Conservation (phyloP, 2,797 vertebrate species). For the Pogonophryne albipinna region DNA sequence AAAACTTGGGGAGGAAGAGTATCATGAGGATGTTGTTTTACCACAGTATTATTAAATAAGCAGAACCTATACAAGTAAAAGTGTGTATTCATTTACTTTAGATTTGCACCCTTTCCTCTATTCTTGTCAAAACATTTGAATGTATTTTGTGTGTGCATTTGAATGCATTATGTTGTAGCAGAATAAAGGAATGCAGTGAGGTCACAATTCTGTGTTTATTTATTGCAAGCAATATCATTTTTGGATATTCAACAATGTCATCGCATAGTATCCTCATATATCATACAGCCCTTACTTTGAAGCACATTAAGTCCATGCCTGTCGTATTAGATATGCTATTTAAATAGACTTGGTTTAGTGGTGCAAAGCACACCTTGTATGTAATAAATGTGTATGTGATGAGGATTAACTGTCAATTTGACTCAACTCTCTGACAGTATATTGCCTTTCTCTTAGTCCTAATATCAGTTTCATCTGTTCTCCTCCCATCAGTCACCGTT, state of each 20-base stretch:
- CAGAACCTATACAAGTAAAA: background rate
- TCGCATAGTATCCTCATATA: too few relatives aligned
- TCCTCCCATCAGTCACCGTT: conserved; percentile 76
- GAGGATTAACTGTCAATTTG: background rate
- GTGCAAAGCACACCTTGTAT: background rate
- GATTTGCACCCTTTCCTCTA: background rate
- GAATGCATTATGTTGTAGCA: too few relatives aligned
- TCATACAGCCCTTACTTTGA: too few relatives aligned
- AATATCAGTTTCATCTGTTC: conserved; percentile 6
- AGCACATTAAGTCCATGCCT: too few relatives aligned
- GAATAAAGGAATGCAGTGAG: too few relatives aligned
- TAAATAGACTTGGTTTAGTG: too few relatives aligned
- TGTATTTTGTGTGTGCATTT: too few relatives aligned
- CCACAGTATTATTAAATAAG: background rate
- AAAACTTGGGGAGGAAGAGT: background rate
- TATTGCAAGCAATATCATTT: too few relatives aligned
- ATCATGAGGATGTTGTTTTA: background rate
- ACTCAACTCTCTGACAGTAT: background rate
- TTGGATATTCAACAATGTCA: too few relatives aligned
- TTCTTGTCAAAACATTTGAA: background rate
- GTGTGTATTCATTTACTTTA: background rate
- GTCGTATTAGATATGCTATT: too few relatives aligned
- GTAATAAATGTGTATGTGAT: background rate
- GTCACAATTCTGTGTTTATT: too few relatives aligned
- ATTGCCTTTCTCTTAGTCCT: background rate